These are phyloP conservation scores for Caenorhabditis panamensis DNA, from an alignment of 2,888 invertebrate species.

Conservation along the genomic window DNA sequence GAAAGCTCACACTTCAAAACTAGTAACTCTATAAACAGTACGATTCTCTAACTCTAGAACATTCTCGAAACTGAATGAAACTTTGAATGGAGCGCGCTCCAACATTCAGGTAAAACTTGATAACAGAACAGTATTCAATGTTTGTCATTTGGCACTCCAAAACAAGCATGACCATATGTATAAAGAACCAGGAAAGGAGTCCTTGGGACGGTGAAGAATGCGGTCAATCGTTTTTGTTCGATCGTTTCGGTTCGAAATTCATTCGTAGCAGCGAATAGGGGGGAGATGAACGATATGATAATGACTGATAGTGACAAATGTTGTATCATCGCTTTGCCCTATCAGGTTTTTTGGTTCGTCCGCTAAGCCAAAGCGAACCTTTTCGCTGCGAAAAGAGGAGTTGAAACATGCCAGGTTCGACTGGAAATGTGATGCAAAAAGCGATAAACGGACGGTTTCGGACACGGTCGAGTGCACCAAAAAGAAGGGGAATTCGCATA, in stretches of 20 bases:
- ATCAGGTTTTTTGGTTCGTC: background rate
- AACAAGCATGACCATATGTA: background rate
- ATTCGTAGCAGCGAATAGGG: background rate
- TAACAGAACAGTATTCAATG: background rate
- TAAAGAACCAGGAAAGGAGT: too few relatives aligned
- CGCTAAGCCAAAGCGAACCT: background rate
- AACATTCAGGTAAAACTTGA: background rate
- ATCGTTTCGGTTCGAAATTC: conserved; percentile 5
- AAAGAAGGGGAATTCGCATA: conserved; percentile 21
- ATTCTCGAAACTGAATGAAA: too few relatives aligned
- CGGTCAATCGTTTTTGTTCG: conserved; percentile 21
- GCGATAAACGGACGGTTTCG: background rate
- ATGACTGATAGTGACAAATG: conserved; percentile 2
- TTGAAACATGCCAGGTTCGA: background rate
- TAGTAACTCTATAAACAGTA: too few relatives aligned
- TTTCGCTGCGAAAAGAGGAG: background rate
- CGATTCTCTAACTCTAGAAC: too few relatives aligned
- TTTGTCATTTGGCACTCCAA: conserved; percentile 2
- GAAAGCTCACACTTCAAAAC: too few relatives aligned
- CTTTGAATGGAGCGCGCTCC: too few relatives aligned
- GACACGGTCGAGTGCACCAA: conserved; percentile 44
- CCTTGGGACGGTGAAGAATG: background rate
- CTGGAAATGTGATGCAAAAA: conserved; percentile 21
- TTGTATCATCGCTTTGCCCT: conserved; percentile 1
- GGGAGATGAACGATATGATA: background rate